phyloP scores from a whole-genome alignment of 2,797 vertebrate genomes.

The Aphelocoma californica region DNA sequence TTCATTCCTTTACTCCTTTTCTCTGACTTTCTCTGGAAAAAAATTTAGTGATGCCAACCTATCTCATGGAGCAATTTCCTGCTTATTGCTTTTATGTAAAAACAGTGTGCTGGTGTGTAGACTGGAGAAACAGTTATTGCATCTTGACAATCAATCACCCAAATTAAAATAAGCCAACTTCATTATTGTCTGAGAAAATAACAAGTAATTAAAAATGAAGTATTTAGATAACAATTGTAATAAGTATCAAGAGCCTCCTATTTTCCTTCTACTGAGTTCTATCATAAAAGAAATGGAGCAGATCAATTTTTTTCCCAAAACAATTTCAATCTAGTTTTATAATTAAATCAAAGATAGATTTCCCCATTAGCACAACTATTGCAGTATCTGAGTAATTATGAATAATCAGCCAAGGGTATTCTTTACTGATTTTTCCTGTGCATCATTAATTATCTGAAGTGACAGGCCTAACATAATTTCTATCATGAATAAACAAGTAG shows the following conservation, averaged over 20 bases:
- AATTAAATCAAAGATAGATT: conserved; percentile 42
- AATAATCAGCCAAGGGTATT: conserved; percentile 28
- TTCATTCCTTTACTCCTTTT: background rate
- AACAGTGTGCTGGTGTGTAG: background rate
- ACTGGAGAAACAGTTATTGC: background rate
- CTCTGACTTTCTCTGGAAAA: background rate
- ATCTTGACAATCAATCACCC: background rate
- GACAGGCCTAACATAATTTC: background rate
- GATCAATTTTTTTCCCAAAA: background rate
- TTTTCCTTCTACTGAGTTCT: background rate
- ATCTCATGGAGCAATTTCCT: background rate
- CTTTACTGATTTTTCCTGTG: conserved; percentile 18
- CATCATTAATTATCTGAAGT: conserved; percentile 22
- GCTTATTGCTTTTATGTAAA: background rate
- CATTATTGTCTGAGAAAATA: conserved; percentile 68
- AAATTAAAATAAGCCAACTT: conserved; percentile 68
- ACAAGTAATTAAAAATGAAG: background rate
- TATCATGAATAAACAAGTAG: background rate
- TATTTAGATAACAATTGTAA: background rate
- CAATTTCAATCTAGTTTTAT: conserved; percentile 13
- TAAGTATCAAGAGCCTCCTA: background rate
- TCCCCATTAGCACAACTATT: conserved; percentile 13
- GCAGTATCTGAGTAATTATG: conserved; percentile 1
- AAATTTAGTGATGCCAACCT: background rate
- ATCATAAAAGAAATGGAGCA: background rate